Percentiles rank a stretch among this genome's conserved stretches.
Conservation (phyloP, 2,797 vertebrate genomes). For the Pampus argenteus region DNA sequence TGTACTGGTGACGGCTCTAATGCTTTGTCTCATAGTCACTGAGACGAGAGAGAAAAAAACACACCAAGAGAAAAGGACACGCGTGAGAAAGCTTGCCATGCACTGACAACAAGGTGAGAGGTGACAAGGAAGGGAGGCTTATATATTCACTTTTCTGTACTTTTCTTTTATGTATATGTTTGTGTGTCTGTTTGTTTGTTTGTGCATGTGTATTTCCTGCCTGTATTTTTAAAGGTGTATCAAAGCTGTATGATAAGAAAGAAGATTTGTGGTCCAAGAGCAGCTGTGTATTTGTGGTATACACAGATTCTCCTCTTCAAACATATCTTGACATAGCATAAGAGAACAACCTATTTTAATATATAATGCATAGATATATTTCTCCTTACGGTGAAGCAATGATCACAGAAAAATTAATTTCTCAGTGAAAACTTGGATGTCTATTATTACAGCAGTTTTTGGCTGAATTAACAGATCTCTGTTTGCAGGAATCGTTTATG, state of each 20-base stretch:
- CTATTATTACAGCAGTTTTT: background rate
- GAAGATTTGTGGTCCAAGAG: slow-evolving; percentile 11
- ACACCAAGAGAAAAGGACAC: slow-evolving; percentile 55
- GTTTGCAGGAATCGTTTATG: slow-evolving; percentile 15
- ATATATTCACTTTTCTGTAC: slow-evolving; percentile 33
- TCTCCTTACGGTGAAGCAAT: background rate
- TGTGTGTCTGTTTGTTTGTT: slow-evolving; percentile 19
- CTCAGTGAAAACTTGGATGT: background rate
- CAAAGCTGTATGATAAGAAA: slow-evolving; percentile 37
- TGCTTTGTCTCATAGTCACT: slow-evolving; percentile 55
- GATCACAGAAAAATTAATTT: background rate
- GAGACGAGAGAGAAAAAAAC: slow-evolving; percentile 51
- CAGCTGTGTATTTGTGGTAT: slow-evolving; percentile 30
- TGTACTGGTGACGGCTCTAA: slow-evolving; percentile 63
- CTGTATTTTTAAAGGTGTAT: slow-evolving; percentile 38
- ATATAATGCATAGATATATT: background rate
- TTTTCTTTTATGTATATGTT: slow-evolving; percentile 23
- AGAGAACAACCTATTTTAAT: slow-evolving; percentile 2
- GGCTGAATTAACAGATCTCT: slow-evolving; percentile 27
- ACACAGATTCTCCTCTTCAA: slow-evolving; percentile 34
- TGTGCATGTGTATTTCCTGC: slow-evolving; percentile 4
- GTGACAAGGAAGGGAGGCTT: slow-evolving; percentile 2
- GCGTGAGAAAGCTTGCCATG: slow-evolving; percentile 70
- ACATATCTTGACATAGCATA: too few relatives aligned
- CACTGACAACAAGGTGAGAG: slow-evolving; percentile 77